phyloP scores from a whole-genome alignment of 2,888 invertebrate species.

The Himalopsyche tibetana region DNA sequence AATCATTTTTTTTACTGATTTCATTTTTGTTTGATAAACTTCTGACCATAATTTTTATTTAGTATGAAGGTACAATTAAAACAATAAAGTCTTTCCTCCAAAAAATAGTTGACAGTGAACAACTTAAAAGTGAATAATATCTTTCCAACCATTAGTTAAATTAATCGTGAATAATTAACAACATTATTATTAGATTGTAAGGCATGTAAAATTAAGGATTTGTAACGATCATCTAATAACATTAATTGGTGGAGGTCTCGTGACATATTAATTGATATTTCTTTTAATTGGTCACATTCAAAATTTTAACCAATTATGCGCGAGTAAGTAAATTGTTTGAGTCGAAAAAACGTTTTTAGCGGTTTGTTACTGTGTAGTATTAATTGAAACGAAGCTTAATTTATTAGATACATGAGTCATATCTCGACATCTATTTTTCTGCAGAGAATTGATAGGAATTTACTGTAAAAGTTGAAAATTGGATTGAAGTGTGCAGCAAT shows the following conservation, averaged over 20 bases:
- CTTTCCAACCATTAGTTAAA: too few relatives aligned
- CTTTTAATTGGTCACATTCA: background rate
- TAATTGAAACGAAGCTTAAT: background rate
- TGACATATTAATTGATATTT: constrained; percentile 31
- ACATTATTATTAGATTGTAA: too few relatives aligned
- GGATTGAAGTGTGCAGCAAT: too few relatives aligned
- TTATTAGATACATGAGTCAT: constrained; percentile 3
- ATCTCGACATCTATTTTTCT: background rate
- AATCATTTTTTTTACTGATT: too few relatives aligned
- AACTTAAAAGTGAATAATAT: too few relatives aligned
- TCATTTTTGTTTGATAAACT: too few relatives aligned
- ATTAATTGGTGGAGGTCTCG: background rate
- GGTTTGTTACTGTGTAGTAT: background rate
- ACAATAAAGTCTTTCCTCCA: too few relatives aligned
- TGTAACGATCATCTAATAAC: background rate
- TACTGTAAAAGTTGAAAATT: background rate
- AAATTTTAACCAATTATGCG: background rate
- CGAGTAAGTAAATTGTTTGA: background rate
- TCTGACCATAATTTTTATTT: too few relatives aligned
- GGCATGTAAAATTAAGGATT: background rate
- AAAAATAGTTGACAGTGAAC: too few relatives aligned
- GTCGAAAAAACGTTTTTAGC: background rate
- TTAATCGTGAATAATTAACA: too few relatives aligned
- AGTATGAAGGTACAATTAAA: too few relatives aligned
- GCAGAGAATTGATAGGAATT: background rate